A percentile compares a stretch with the other conserved stretches of the same genome.
Evolutionary conservation across 2,888 invertebrate species (phyloP).

Genomic region (Lydus trimaculatus): DNA sequence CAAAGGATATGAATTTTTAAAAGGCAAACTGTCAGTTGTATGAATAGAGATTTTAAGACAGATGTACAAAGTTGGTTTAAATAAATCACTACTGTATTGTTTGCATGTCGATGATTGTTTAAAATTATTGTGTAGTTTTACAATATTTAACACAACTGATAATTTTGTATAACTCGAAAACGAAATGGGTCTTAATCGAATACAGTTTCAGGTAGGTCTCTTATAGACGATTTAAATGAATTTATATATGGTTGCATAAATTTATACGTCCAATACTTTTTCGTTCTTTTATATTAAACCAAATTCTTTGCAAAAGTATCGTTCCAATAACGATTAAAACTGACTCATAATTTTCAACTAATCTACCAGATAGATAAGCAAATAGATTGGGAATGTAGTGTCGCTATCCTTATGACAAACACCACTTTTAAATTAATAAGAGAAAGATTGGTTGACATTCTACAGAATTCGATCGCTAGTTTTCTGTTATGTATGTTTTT

Average conservation of each 20-base stretch:
- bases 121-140: slow-evolving; percentile 8
- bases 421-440: too few species aligned
- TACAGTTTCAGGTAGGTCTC: neutral
- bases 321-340: too few species aligned
- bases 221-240: neutral
- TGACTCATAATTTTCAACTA: too few species aligned
- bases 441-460: too few species aligned
- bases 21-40: neutral
- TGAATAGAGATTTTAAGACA: slow-evolving; percentile 5
- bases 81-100: slow-evolving; percentile 12
- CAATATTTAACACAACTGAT: neutral
- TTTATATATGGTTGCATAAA: neutral
- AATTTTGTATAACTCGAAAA: neutral
- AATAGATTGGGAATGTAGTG: too few species aligned
- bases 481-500: too few species aligned
- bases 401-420: too few species aligned
- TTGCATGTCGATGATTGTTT: neutral
- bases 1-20: neutral
- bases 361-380: too few species aligned
- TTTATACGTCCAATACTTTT: neutral
- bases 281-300: too few species aligned
- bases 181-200: neutral
- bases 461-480: too few species aligned
- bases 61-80: neutral
- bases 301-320: too few species aligned